Evolutionary conservation across 2,888 invertebrate genomes (phyloP), one percentile per base, ranked within the genome.

Genomic region (Cylindroiulus punctatus): DNA sequence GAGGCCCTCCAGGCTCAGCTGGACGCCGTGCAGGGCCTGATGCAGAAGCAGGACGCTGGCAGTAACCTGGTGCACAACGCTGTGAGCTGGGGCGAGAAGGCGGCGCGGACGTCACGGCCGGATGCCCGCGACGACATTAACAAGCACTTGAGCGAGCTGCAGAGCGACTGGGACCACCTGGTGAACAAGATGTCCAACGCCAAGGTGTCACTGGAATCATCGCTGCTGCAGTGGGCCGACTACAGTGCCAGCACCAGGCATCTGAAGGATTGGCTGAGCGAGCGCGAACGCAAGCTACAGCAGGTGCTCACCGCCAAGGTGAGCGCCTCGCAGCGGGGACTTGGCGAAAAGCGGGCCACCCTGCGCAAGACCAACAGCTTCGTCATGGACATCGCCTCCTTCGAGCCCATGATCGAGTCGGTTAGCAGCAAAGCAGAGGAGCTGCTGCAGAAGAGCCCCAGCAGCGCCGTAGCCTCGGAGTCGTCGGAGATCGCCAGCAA

Each of bases 331-430:
- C 87, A 85, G 19, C 88, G 88, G 83, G 87, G 87, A 86, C 88
- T 96, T 84, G 96, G 96, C 85, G 97, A 97, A 91, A 93, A 96
- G 86, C 97, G 96, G 91, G 97, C 97, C 8, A 96, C 95, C 89
- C 93, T 97, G 83, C 93, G 97, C 88, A 96, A 96, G 92, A 97
- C 97, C 87, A 96, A 97, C 92, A 97, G 96, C 91, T 96, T 98
- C 90, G 97, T 98, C 81, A 97, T 98, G 92, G 98, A 98, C 91
- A 98, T 98, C 90, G 96, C 97, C 88, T 96, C 97, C 86, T 97
- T 98, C 91, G 97, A 98, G 91, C 98, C 98, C 85, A 97, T 98
- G 96, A 97, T 98, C 89, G 97, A 97, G 91, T 97, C 97, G 81
- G 97, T 98, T 76, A 95, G 96, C 86, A 96, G 95, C 86, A 98